These are phyloP conservation scores for Cuniculus paca DNA, from an alignment of 2,797 vertebrate genomes.

Conservation along the genomic window DNA sequence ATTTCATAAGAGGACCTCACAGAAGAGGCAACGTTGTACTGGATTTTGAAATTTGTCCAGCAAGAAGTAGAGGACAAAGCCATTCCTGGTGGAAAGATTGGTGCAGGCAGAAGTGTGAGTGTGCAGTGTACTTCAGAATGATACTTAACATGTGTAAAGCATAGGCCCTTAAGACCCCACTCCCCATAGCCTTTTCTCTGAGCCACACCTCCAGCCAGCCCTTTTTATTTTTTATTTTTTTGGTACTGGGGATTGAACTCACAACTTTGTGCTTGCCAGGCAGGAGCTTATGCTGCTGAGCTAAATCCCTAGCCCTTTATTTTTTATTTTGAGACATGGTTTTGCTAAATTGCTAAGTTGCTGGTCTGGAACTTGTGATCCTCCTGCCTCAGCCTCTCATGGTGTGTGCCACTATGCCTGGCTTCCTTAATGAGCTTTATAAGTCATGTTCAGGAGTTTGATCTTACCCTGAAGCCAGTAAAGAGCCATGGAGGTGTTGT, in stretches of 20 bases:
- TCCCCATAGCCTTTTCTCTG: neutral
- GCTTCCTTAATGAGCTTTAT: neutral
- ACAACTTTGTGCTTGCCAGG: too few species aligned
- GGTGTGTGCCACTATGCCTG: neutral
- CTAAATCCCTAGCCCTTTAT: neutral
- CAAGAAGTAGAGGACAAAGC: neutral
- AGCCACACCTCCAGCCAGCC: neutral
- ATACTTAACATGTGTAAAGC: neutral
- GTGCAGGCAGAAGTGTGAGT: neutral
- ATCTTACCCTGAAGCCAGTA: neutral
- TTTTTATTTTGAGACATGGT: neutral
- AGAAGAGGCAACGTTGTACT: slow-evolving; percentile 8
- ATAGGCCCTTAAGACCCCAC: too few species aligned
- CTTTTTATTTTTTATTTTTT: neutral
- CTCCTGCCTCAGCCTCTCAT: neutral
- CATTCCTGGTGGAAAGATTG: neutral
- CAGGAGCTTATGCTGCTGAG: too few species aligned
- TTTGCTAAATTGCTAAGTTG: neutral
- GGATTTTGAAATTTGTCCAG: slow-evolving; percentile 30
- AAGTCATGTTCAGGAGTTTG: neutral
- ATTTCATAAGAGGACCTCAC: neutral
- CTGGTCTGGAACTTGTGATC: neutral
- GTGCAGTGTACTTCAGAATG: neutral
- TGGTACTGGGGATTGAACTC: too few species aligned
- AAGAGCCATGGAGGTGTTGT: neutral